These are phyloP conservation scores for Falcaria lacertinaria DNA, from an alignment of 2,888 invertebrate genomes.

Conservation along the genomic window DNA sequence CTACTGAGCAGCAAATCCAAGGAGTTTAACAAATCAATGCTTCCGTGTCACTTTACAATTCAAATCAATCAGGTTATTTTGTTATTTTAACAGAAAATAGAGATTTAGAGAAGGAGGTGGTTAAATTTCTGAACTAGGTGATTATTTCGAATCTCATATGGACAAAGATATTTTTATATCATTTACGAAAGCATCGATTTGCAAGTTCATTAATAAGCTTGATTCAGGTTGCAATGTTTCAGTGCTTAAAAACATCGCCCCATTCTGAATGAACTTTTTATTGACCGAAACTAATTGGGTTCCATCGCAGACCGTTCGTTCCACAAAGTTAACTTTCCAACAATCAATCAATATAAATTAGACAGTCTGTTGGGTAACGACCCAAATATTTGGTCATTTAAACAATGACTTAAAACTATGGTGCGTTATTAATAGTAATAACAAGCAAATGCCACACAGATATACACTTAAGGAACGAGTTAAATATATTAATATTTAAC, in stretches of 20 bases:
- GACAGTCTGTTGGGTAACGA: constrained; percentile 31
- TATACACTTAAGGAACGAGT: background rate
- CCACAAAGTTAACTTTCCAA: constrained; percentile 20
- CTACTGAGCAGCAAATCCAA: constrained; percentile 28
- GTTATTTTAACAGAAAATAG: too few relatives aligned
- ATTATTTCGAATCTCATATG: too few relatives aligned
- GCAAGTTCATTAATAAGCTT: background rate
- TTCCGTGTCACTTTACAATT: too few relatives aligned
- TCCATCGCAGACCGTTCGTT: constrained; percentile 11
- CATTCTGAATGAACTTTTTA: background rate
- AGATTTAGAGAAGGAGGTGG: too few relatives aligned
- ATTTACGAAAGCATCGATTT: background rate
- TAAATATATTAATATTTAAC: background rate
- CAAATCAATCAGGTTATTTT: too few relatives aligned
- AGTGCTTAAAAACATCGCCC: background rate
- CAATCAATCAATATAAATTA: constrained; percentile 39
- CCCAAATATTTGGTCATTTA: constrained; percentile 42
- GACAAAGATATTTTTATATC: too few relatives aligned
- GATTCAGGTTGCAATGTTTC: background rate
- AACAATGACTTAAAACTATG: constrained; percentile 20
- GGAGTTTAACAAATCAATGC: too few relatives aligned
- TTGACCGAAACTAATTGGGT: constrained; percentile 4
- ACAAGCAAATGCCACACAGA: constrained; percentile 11
- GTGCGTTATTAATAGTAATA: constrained; percentile 19
- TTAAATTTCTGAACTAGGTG: too few relatives aligned